These are phyloP conservation scores for Diorhabda elongata DNA, from an alignment of 1,140 invertebrate genomes.

Conservation along the genomic window DNA sequence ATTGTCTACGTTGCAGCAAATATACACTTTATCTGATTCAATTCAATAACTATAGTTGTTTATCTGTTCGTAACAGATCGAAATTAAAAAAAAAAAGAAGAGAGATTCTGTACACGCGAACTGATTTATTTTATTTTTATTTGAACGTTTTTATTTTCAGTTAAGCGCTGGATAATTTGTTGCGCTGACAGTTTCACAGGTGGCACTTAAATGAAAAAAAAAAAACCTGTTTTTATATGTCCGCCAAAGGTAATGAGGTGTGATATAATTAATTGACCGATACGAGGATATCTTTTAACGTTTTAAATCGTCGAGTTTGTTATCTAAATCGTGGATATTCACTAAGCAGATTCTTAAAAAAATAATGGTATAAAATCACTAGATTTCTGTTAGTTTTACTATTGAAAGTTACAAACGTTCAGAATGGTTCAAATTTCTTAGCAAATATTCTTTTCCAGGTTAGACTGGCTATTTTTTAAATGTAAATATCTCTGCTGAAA, in stretches of 20 bases:
- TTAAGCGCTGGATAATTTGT: neutral
- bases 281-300: neutral
- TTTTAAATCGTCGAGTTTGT: no score
- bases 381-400: no score
- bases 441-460: no score
- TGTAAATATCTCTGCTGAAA: no score
- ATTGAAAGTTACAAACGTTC: no score
- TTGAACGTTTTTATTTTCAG: neutral
- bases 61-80: neutral
- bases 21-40: neutral
- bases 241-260: neutral
- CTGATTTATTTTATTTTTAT: neutral
- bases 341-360: no score
- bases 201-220: slow-evolving; percentile 1
- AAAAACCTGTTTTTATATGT: neutral
- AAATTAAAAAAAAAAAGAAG: neutral
- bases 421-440: no score
- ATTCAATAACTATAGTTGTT: no score
- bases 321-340: no score
- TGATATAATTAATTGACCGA: neutral
- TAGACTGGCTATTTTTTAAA: no score
- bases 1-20: no score
- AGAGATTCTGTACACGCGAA: neutral
- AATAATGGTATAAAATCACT: no score
- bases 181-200: neutral